phyloP scores from a whole-genome alignment of 2,797 vertebrate genomes.

The Oreonectes daqikongensis region DNA sequence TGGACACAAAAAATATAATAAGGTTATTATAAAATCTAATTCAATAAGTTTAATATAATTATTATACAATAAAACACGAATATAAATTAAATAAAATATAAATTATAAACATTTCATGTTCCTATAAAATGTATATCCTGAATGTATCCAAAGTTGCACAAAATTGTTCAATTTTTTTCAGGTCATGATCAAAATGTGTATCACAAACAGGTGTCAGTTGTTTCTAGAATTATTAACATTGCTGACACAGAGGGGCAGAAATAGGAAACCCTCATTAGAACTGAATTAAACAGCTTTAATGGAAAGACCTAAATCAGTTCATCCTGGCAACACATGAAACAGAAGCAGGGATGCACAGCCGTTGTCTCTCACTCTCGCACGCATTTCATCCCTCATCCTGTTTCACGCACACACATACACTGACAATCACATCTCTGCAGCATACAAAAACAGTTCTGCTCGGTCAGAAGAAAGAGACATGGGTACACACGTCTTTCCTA shows the following conservation, averaged over 20 bases:
- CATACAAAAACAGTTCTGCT: neutral
- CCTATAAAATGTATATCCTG: too few relatives aligned
- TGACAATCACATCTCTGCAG: too few relatives aligned
- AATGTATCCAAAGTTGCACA: too few relatives aligned
- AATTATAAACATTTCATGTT: too few relatives aligned
- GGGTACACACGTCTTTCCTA: too few relatives aligned
- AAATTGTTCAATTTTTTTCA: too few relatives aligned
- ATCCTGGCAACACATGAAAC: conserved; percentile 81
- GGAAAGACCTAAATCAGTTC: conserved; percentile 74
- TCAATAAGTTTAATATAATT: too few relatives aligned
- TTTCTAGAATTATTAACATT: conserved; percentile 24
- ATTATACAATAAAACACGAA: too few relatives aligned
- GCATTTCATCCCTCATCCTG: neutral
- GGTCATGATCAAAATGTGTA: neutral
- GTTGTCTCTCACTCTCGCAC: conserved; percentile 41
- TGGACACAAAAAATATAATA: too few relatives aligned
- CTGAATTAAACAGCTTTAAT: conserved; percentile 80
- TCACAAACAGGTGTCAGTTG: conserved; percentile 3
- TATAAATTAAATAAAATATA: too few relatives aligned
- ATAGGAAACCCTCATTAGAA: conserved; percentile 73
- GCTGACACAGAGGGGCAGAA: conserved; percentile 58
- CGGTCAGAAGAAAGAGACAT: too few relatives aligned
- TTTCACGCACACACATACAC: conserved; percentile 18
- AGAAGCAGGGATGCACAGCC: conserved; percentile 70
- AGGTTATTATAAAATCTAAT: too few relatives aligned